Evolutionary conservation across 2,888 invertebrate genomes (phyloP), one percentile per base, ranked within the genome.

Genomic region (Trichacis sp.): DNA sequence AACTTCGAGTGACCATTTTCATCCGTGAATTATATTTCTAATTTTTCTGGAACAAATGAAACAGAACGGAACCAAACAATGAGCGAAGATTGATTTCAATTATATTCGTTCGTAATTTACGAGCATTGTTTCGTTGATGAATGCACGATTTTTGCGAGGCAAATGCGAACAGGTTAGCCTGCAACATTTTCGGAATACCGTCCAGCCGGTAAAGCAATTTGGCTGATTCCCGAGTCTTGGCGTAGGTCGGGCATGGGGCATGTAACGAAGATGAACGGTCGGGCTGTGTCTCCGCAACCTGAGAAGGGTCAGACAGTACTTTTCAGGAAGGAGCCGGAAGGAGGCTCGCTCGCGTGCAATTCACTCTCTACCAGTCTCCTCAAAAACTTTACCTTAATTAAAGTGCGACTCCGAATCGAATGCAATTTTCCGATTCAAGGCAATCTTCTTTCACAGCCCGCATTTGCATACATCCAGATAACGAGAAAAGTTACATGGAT

Each of bases 231-330:
- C 40, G 14, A 6, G 56, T 30, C 52, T 63, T 57, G 57, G 45
- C 52, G 63, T 63, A 63, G 63, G 57, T 63, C 63, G 52, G 57
- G 56, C 51, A 40, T 43, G 42, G 24, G 53, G 40, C 63, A 49
- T 49, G 42, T 49, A 63, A 63, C 63, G 57, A 63, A 63, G 63
- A 53, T 57, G 49, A 49, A 57, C 57, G 52, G 57, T 51, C 48
- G 24, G 42, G 50, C 55, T 62, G 47, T 63, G 63, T 63, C 56
- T 48, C 36, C 24, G 18, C 36, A 62, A 33, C 40, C 55, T 42
- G 18, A 61, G 54, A 18, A 61, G 54, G 54, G 55, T 55, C 51
- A 50, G 40, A 17, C 42, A 42, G 33, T 33, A 33, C 33, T 33
- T 33, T 33, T 33, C 24, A 24, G 24, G 8, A 8, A 24, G 24